These are phyloP conservation scores for Stenodema calcarata DNA, from an alignment of 2,888 invertebrate genomes.

Conservation along the genomic window DNA sequence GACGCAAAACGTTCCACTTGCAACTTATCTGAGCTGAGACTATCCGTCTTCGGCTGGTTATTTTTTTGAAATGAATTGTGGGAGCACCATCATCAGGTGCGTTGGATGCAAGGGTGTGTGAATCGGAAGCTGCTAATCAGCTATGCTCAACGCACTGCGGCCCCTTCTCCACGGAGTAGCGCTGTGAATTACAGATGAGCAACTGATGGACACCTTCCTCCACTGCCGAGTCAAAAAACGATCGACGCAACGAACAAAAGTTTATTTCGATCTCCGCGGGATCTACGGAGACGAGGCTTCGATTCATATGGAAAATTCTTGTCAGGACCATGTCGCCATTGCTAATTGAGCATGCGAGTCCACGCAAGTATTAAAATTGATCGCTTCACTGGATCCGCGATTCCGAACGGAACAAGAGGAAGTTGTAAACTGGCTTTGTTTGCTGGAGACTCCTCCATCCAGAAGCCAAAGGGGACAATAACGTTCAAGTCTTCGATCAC, in stretches of 20 bases:
- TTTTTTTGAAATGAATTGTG: background rate
- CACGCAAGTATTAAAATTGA: slow-evolving; percentile 2
- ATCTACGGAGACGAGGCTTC: slow-evolving; percentile 5
- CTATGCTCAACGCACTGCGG: slow-evolving; percentile 24
- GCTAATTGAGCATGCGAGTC: background rate
- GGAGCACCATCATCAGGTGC: slow-evolving; percentile 9
- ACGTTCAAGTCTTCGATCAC: too few relatives aligned
- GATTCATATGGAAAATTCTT: slow-evolving; percentile 10
- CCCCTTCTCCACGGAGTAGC: background rate
- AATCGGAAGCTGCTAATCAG: slow-evolving; percentile 39
- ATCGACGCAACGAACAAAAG: background rate
- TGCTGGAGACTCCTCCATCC: background rate
- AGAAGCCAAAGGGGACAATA: background rate
- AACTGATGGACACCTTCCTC: slow-evolving; percentile 36
- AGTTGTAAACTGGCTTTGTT: slow-evolving; percentile 1
- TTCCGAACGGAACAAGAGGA: slow-evolving; percentile 20
- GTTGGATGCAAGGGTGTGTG: slow-evolving; percentile 10
- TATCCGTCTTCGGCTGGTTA: background rate
- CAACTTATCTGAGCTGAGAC: too few relatives aligned
- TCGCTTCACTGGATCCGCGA: slow-evolving; percentile 8
- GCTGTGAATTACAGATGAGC: slow-evolving; percentile 28
- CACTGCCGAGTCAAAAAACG: background rate
- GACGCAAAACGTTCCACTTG: too few relatives aligned
- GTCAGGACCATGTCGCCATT: background rate
- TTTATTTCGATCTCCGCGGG: background rate